Base-by-base conservation (phyloP, 1,140 invertebrate genomes). In the Antheraea pernyi region DNA sequence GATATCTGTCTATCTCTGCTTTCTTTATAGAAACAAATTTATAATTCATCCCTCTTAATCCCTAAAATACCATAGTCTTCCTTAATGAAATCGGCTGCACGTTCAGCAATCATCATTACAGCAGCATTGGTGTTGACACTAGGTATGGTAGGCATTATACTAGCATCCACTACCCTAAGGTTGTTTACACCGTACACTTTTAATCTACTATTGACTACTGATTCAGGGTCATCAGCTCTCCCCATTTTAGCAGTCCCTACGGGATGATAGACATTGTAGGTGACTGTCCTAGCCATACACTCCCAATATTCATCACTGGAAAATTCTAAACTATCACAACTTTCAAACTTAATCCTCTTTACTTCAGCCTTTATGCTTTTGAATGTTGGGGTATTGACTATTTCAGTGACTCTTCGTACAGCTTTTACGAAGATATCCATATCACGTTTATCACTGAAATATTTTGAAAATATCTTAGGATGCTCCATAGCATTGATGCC, bases 171-270 rank as follows among this genome's bases (percentile, higher is more conserved):
- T 0, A 97, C 95, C 61, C 97, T 93, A 42, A 98, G 82, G 8
- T 93, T 92, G 22, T 92, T 79, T 0, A 97, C 79, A 2, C 96
- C 96, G 67, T 95, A 86, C 0, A 98, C 95, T 81, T 87, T 94
- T 0, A 98, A 89, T 65, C 95, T 83, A 2, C 94, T 93, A 85
- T 96, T 95, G 0, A 98, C 96, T 0, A 98, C 97, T 7, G 96
- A 94, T n/a, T 91, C 83, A 7, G 87, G 77, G 83, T 98, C 96
- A 19, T 72, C 83, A 6, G 67, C 18, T 0, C 94, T 94, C 0
- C 97, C 97, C 97, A 98, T 98, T 86, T 97, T 97, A 69, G 95
- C 95, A 0, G 97, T 98, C 0, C 97, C 97, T 0, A 89, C 87
- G 61, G 90, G 85, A 76, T 91, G 89, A 70, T 87, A 91, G 10